phyloP scores from a whole-genome alignment of 2,113 vertebrate species.

The Catharus fuscescens region DNA sequence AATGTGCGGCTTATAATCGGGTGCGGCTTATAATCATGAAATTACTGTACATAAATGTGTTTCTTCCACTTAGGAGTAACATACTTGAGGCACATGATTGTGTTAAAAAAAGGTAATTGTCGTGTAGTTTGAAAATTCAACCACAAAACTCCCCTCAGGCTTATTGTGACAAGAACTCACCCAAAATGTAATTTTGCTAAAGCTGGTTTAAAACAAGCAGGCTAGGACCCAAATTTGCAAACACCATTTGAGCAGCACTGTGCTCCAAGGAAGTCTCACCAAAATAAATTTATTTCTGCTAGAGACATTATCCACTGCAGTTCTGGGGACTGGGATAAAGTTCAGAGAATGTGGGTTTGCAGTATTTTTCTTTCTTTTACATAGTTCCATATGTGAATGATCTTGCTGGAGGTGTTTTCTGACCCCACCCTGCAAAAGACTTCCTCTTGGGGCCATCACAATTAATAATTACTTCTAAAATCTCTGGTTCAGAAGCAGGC shows the following conservation, averaged over 20 bases:
- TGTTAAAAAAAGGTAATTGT: background rate
- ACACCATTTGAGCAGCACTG: background rate
- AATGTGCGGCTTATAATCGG: too few species aligned
- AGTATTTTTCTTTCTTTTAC: background rate
- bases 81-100: background rate
- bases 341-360: background rate
- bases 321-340: background rate
- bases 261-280: background rate
- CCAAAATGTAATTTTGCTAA: background rate
- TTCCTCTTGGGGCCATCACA: background rate
- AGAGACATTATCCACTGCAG: background rate
- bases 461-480: background rate
- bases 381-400: background rate
- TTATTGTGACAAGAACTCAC: background rate
- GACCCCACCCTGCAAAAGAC: background rate
- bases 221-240: background rate
- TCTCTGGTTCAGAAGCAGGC: background rate
- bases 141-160: background rate
- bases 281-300: background rate
- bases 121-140: background rate
- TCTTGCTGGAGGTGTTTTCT: background rate
- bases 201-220: background rate
- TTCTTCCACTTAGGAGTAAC: background rate
- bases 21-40: too few species aligned
- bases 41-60: too few species aligned